Evolutionary conservation across 1,140 invertebrate species (phyloP).

Genomic region (Hesperophylax magnus): DNA sequence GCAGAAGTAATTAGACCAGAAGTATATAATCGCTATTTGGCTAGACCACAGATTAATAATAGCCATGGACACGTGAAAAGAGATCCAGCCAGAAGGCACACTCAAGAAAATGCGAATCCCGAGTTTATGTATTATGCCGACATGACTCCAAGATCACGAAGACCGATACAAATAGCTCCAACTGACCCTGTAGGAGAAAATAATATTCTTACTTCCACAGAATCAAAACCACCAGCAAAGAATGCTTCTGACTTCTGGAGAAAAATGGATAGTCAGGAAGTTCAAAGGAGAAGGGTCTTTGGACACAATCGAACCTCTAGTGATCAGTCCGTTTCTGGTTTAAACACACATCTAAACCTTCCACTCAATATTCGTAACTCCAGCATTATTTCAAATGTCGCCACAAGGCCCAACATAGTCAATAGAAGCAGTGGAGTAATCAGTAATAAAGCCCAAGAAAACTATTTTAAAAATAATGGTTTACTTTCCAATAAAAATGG

Average conservation of each 20-base stretch:
- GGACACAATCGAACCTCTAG: slow-evolving; percentile 64
- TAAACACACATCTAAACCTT: not conserved
- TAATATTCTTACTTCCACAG: slow-evolving; percentile 23
- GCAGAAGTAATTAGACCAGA: slow-evolving; percentile 63
- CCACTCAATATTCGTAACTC: slow-evolving; percentile 26
- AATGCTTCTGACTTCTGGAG: slow-evolving; percentile 76
- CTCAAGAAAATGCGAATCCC: slow-evolving; percentile 53
- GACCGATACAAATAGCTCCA: slow-evolving; percentile 73
- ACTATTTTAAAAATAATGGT: slow-evolving; percentile 13
- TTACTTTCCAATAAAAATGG: slow-evolving; percentile 20
- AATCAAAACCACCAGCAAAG: slow-evolving; percentile 58
- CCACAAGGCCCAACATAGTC: not conserved
- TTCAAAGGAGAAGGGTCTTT: slow-evolving; percentile 64
- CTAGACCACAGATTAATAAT: slow-evolving; percentile 44
- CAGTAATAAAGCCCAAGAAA: slow-evolving; percentile 5
- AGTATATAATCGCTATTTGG: slow-evolving; percentile 51
- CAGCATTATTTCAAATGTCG: slow-evolving; percentile 24
- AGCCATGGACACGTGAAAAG: slow-evolving; percentile 2
- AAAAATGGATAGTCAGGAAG: slow-evolving; percentile 72
- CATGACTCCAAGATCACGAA: slow-evolving; percentile 76
- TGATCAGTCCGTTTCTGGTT: slow-evolving; percentile 61
- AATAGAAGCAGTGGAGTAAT: not conserved
- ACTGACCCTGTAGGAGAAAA: not conserved
- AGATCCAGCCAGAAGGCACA: slow-evolving; percentile 28
- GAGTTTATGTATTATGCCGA: slow-evolving; percentile 78